These are phyloP conservation scores for Polia nebulosa DNA, from an alignment of 2,888 invertebrate genomes.

Conservation along the genomic window DNA sequence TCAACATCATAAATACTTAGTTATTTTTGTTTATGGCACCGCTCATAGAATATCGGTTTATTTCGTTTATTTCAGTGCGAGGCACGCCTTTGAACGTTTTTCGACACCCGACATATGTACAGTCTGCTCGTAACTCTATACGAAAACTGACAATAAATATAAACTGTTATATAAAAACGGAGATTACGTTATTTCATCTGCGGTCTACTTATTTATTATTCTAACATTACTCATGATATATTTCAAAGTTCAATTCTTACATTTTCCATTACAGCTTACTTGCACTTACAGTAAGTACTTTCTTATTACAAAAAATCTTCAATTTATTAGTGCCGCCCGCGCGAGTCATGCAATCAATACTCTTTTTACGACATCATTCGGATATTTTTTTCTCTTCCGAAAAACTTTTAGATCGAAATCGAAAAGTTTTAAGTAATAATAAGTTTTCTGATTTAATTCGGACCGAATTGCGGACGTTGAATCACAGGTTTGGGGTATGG, in stretches of 20 bases:
- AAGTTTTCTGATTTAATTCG: constrained; percentile 47
- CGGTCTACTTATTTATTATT: constrained; percentile 53
- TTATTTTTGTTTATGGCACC: constrained; percentile 63
- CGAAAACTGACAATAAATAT: constrained; percentile 66
- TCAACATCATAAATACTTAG: constrained; percentile 55
- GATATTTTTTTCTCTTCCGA: constrained; percentile 38
- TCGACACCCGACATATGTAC: constrained; percentile 66
- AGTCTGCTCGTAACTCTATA: constrained; percentile 65
- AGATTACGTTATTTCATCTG: constrained; percentile 48
- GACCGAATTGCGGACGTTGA: constrained; percentile 2
- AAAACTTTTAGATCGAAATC: constrained; percentile 45
- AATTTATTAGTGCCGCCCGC: constrained; percentile 34
- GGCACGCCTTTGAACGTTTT: constrained; percentile 69
- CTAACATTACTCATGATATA: constrained; percentile 32
- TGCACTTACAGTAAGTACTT: constrained; percentile 36
- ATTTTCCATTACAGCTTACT: constrained; percentile 29
- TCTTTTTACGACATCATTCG: constrained; percentile 29
- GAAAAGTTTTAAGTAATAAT: constrained; percentile 33
- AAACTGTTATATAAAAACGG: constrained; percentile 63
- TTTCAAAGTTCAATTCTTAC: constrained; percentile 32
- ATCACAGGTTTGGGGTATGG: not conserved
- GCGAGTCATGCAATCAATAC: constrained; percentile 32
- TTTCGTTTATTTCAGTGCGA: constrained; percentile 64
- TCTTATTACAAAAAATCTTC: constrained; percentile 6
- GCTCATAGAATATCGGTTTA: constrained; percentile 68